phyloP scores from a whole-genome alignment of 2,113 vertebrate genomes.

The Laticauda colubrina region DNA sequence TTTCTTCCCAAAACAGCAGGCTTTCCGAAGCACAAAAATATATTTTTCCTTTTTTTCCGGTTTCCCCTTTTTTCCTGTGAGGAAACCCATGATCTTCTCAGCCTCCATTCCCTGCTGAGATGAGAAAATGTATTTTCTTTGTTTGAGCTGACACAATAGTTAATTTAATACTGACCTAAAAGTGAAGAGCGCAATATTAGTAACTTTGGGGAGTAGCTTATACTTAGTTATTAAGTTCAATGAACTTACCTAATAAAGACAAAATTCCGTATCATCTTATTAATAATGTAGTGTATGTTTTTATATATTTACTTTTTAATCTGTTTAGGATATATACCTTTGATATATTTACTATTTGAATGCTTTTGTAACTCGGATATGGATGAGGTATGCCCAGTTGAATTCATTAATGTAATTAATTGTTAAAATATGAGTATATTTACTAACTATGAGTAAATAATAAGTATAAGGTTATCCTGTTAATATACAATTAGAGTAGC shows the following conservation, averaged over 20 bases:
- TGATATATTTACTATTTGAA: neutral
- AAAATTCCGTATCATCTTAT: neutral
- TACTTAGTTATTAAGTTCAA: neutral
- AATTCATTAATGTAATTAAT: neutral
- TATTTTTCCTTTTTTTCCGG: neutral
- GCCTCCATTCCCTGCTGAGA: neutral
- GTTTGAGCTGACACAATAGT: neutral
- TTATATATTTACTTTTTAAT: neutral
- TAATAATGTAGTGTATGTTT: neutral
- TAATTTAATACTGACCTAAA: neutral
- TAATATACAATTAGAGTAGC: too few relatives aligned
- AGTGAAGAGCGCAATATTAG: neutral
- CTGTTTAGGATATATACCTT: neutral
- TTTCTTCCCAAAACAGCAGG: neutral
- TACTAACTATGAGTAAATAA: too few relatives aligned
- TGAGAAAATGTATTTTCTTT: neutral
- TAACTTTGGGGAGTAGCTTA: neutral
- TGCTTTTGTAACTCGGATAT: neutral
- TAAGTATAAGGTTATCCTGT: too few relatives aligned
- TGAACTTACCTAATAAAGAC: neutral
- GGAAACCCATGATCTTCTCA: neutral
- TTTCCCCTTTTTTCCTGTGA: neutral
- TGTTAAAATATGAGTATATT: neutral
- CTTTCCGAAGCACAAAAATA: neutral
- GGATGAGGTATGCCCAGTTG: neutral